Conservation (phyloP, 2,797 vertebrate genomes). For the Rhinichthys osculus region DNA sequence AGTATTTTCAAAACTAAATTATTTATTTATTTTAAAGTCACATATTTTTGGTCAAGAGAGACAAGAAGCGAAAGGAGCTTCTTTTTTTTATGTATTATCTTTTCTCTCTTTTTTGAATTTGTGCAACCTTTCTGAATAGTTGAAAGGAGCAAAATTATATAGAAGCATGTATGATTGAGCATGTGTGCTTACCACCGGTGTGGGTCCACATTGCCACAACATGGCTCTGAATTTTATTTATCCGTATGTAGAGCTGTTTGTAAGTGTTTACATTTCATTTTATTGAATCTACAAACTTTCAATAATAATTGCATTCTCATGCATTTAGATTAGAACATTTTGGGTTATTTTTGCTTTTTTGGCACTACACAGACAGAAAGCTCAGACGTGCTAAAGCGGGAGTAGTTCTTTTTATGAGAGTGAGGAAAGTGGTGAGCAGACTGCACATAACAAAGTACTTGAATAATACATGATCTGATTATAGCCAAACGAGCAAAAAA, state of each 20-base stretch:
- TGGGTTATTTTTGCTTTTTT: neutral
- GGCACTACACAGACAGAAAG: slow-evolving; percentile 41
- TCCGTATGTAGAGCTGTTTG: neutral
- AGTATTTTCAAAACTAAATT: neutral
- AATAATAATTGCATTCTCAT: neutral
- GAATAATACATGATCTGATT: slow-evolving; percentile 84
- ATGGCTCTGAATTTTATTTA: neutral
- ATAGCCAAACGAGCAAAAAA: slow-evolving; percentile 81
- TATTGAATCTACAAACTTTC: neutral
- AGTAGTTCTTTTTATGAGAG: slow-evolving; percentile 49
- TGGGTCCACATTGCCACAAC: neutral
- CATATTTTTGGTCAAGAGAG: neutral
- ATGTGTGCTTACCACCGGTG: neutral
- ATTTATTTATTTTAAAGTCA: neutral
- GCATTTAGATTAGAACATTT: neutral
- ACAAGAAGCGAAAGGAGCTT: neutral
- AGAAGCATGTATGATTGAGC: neutral
- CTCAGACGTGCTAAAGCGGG: slow-evolving; percentile 65
- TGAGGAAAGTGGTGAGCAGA: slow-evolving; percentile 66
- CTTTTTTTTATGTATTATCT: neutral
- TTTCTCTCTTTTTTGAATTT: slow-evolving; percentile 3
- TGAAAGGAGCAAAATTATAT: neutral
- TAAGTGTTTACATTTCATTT: neutral
- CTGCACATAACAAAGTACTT: slow-evolving; percentile 75
- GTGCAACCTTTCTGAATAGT: neutral